These are phyloP conservation scores for Macrobrachium nipponense DNA, from an alignment of 1,140 invertebrate species.

Conservation along the genomic window DNA sequence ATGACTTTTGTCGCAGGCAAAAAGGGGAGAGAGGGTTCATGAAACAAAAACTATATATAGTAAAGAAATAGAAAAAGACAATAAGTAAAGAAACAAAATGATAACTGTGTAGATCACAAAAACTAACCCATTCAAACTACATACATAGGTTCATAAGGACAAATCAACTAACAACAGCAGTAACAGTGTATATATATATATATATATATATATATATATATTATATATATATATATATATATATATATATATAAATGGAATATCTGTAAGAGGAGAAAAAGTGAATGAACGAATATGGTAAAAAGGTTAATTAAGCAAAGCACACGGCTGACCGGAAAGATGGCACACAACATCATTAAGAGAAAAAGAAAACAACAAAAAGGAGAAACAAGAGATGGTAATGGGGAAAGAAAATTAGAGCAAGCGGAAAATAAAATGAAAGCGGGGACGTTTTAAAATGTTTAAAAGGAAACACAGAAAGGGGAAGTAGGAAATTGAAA, in stretches of 20 bases:
- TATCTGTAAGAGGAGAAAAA: too few relatives aligned
- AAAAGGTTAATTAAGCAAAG: too few relatives aligned
- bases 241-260: too few relatives aligned
- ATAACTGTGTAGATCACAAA: not conserved
- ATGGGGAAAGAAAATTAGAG: not conserved
- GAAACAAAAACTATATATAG: not conserved
- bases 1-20: not conserved
- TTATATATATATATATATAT: too few relatives aligned
- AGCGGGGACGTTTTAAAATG: not conserved
- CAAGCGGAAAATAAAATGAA: not conserved
- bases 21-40: not conserved
- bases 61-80: not conserved
- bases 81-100: not conserved
- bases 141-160: not conserved
- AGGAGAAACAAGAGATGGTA: not conserved
- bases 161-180: too few relatives aligned
- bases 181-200: too few relatives aligned
- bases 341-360: not conserved
- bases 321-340: not conserved
- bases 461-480: not conserved
- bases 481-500: slow-evolving; percentile 4
- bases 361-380: not conserved
- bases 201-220: too few relatives aligned
- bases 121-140: not conserved
- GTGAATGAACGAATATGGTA: too few relatives aligned